Conservation (phyloP, 2,888 invertebrate species). For the Trachelus tabidus region DNA sequence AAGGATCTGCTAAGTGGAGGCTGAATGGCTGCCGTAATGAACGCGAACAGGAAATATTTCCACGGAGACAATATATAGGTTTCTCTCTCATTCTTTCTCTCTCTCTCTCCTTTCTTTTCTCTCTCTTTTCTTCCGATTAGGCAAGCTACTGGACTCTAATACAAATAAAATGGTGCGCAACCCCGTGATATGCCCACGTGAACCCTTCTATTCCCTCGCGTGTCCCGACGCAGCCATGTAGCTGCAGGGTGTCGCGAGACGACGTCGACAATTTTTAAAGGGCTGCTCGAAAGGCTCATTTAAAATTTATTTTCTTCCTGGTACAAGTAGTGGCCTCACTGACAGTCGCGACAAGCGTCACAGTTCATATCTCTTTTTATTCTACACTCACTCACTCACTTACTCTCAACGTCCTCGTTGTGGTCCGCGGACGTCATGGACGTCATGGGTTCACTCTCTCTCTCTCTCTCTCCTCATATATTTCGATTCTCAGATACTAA, state of each 20-base stretch:
- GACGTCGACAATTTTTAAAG: no score
- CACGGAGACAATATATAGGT: constrained; percentile 25
- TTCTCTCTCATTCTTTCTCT: constrained; percentile 16
- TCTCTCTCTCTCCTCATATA: not conserved
- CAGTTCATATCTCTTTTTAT: no score
- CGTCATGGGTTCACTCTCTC: no score
- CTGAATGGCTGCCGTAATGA: constrained; percentile 18
- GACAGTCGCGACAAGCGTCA: no score
- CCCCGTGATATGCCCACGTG: no score
- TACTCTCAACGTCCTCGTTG: not conserved
- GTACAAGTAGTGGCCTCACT: no score
- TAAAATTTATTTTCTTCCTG: no score
- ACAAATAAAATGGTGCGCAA: not conserved
- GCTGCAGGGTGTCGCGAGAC: no score
- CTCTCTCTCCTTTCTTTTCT: not conserved
- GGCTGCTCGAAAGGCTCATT: no score
- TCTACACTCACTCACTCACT: not conserved
- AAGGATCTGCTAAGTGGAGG: not conserved
- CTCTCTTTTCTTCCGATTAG: not conserved
- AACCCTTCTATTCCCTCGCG: no score
- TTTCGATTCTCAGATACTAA: not conserved
- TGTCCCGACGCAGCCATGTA: no score
- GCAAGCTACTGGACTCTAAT: not conserved
- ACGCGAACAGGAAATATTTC: constrained; percentile 28
- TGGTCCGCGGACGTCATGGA: no score